Evolutionary conservation across 2,113 vertebrate species (phyloP), one percentile per base, ranked within the genome.

Genomic region (Circaetus cinerascens): DNA sequence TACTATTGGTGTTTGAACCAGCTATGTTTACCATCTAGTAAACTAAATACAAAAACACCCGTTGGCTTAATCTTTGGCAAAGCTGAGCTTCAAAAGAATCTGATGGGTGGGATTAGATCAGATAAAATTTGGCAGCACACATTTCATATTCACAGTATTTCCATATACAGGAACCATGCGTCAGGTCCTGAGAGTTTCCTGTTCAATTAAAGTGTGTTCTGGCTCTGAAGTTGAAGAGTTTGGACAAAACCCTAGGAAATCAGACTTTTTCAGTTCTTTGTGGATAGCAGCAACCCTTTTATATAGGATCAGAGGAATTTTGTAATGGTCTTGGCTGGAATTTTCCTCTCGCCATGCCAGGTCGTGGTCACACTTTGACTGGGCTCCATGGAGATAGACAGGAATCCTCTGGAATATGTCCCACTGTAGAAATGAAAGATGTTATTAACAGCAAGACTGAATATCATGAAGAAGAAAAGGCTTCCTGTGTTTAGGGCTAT

Each of bases 401-500:
- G 68, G 41, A 93, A 83, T 90, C 95, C 82, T 86, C 67, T 90
- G 71, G 78, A 89, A 84, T 67, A 62, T 4, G 1, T 78, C 67
- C 63, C 60, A 62, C 73, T 85, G 62, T 75, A 91, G 80, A 97
- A 95, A 91, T 87, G 40, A 97, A 95, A 92, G 60, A 45, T 72
- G 32, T 67, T 96, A 63, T 93, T 92, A 95, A 85, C 30, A 88
- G 60, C 45, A 85, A 79, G 75, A 75, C 30, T 84, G 66, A 87
- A 69, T 90, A 84, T 84, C 30, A 72, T 64, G 80, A 77, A 82
- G 55, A 92, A 96, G 76, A 92, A 91, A 95, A 92, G 68, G 7
- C 68, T 96, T 96, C 87, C 88, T 96, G 48, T 95, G 81, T 96
- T 94, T 92, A 82, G 43, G n/a, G 38, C 56, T 76, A 38, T 34